Evolutionary conservation across 2,113 vertebrate genomes (phyloP), one percentile per base, ranked within the genome.

Genomic region (Salminus brasiliensis): DNA sequence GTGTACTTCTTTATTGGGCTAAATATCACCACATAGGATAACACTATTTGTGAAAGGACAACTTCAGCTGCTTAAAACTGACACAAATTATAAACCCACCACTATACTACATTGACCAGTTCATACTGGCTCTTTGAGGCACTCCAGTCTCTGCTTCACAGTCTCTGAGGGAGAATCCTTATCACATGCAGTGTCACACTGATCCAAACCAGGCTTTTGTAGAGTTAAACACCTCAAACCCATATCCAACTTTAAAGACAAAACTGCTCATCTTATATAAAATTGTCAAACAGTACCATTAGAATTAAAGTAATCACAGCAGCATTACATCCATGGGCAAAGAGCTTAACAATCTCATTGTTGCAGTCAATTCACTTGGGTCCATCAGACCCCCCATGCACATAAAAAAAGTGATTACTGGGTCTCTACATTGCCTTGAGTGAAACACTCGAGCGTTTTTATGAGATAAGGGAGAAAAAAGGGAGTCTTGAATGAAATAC

Each of bases 361-460:
- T 39, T 66, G 7, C 23, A 18, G 53, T 52, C 32, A 18, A 39
- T 53, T 25, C 60, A 32, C n/a, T 16, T 53, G 53, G 65, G 1
- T 32, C 34, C 32, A 49, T 74, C 4, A 63, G 21, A 34, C 57
- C 5, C 10, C 27, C 18, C 36, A 7, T 47, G 10, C 30, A 45
- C 55, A 53, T 2, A 62, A 32, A 27, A 74, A 60, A 74, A 59
- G 34, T 10, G 5, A 59, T 39, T 71, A 32, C 47, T 71, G 45
- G 5, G 12, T 77, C 67, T 60, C 30, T 68, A 43, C 34, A 65
- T 67, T 72, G 68, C 71, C 32, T 25, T 34, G 10, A 55, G 82
- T 68, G 15, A 81, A 62, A 84, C 53, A 68, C 16, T 23, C 16
- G 21, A 68, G 29, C 15, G 5, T 30, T 70, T 76, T 70, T 74